phyloP scores from a whole-genome alignment of 1,140 invertebrate genomes.

The Drosophila bocki region DNA sequence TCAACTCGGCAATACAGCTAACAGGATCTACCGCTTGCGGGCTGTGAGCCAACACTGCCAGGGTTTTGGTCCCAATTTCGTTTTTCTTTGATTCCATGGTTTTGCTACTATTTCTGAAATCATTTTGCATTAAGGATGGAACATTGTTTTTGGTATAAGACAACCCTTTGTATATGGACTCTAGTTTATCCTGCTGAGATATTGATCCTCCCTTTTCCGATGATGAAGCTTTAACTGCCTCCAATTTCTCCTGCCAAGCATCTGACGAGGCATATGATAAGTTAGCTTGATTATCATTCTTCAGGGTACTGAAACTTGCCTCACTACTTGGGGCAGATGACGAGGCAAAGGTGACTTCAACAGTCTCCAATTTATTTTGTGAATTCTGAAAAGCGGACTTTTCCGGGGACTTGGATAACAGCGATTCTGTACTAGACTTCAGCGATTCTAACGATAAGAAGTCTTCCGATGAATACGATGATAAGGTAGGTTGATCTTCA shows the following conservation, averaged over 20 bases:
- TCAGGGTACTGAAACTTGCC: background rate
- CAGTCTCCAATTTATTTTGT: background rate
- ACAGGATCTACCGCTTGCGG: background rate
- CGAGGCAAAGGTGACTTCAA: no score
- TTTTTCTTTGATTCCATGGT: background rate
- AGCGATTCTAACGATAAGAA: background rate
- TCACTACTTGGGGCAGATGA: background rate
- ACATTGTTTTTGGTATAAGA: background rate
- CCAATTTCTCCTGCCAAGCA: background rate
- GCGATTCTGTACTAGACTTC: background rate
- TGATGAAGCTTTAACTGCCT: background rate
- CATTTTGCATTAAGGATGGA: no score
- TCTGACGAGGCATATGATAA: background rate
- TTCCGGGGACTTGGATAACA: background rate
- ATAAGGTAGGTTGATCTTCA: background rate
- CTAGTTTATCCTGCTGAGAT: background rate
- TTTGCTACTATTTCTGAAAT: background rate
- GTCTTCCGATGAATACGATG: background rate
- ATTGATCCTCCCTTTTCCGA: no score
- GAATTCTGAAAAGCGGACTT: background rate
- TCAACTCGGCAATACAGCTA: background rate
- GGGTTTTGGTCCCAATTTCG: rapidly evolving
- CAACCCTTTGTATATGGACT: background rate
- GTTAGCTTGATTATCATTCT: no score
- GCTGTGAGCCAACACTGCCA: conserved; percentile 44